Conservation (phyloP, 2,797 vertebrate species). For the Pangasius sanitwongsei region DNA sequence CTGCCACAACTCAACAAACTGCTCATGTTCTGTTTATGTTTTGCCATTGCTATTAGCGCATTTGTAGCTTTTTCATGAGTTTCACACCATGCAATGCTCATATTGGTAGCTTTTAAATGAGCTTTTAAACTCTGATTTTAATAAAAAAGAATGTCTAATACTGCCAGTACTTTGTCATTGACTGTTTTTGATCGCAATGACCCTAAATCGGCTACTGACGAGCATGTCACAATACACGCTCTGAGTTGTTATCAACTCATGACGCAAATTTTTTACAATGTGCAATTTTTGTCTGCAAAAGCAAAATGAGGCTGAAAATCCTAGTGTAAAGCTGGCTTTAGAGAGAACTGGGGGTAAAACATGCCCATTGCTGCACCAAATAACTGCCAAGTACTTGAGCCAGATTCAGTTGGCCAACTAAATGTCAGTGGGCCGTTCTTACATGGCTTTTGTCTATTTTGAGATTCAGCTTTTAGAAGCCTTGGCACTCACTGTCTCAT, state of each 20-base stretch:
- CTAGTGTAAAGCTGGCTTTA: constrained; percentile 3
- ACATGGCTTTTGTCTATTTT: constrained; percentile 37
- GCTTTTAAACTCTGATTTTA: not conserved
- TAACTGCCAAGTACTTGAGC: constrained; percentile 24
- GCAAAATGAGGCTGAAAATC: not conserved
- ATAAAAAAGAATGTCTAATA: not conserved
- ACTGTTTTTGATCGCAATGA: not conserved
- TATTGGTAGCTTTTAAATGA: not conserved
- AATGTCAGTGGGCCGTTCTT: constrained; percentile 45
- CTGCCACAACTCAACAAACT: not conserved
- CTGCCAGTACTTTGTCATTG: not conserved
- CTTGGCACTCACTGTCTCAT: constrained; percentile 11
- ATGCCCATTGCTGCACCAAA: constrained; percentile 7
- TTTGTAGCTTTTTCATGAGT: not conserved
- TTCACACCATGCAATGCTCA: not conserved
- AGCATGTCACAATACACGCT: not conserved
- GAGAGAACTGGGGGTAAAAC: constrained; percentile 2
- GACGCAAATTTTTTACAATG: not conserved
- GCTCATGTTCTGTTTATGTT: not conserved
- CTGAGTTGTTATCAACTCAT: not conserved
- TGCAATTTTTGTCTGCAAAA: not conserved
- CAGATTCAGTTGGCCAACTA: constrained; percentile 24
- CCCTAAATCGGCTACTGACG: not conserved
- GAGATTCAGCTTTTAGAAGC: constrained; percentile 28
- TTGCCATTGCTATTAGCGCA: not conserved